These are phyloP conservation scores for Xiphophorus couchianus DNA, from an alignment of 2,113 vertebrate species.

Conservation along the genomic window DNA sequence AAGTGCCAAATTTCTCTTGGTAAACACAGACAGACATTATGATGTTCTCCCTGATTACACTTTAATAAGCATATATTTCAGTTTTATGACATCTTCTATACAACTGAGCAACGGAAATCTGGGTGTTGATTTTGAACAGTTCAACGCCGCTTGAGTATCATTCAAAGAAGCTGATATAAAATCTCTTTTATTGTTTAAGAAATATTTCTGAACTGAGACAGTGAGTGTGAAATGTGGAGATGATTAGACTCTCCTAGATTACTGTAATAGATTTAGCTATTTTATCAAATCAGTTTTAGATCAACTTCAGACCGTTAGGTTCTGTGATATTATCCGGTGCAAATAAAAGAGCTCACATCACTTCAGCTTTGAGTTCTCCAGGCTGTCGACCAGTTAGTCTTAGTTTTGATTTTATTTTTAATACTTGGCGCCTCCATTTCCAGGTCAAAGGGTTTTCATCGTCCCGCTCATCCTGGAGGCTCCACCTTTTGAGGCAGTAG, in stretches of 20 bases:
- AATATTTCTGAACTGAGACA: neutral
- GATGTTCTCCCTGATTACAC: neutral
- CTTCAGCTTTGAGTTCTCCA: neutral
- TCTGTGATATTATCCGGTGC: neutral
- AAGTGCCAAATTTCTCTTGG: too few relatives aligned
- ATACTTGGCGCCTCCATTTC: too few relatives aligned
- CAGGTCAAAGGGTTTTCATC: neutral
- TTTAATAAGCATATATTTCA: neutral
- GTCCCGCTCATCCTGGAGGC: neutral
- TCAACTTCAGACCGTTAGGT: neutral
- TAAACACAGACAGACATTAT: too few relatives aligned
- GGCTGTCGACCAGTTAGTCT: neutral
- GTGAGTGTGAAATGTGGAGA: neutral
- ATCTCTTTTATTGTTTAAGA: too few relatives aligned
- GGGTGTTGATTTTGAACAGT: neutral
- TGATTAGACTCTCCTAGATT: too few relatives aligned
- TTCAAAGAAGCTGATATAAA: too few relatives aligned
- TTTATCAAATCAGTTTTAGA: neutral
- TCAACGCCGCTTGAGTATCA: neutral
- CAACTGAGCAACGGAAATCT: neutral
- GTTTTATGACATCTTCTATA: neutral
- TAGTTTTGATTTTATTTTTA: neutral
- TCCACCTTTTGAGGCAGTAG: neutral
- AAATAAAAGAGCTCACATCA: neutral
- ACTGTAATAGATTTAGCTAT: too few relatives aligned